These are phyloP conservation scores for Plutella xylostella DNA, from an alignment of 2,888 invertebrate genomes.

Conservation along the genomic window DNA sequence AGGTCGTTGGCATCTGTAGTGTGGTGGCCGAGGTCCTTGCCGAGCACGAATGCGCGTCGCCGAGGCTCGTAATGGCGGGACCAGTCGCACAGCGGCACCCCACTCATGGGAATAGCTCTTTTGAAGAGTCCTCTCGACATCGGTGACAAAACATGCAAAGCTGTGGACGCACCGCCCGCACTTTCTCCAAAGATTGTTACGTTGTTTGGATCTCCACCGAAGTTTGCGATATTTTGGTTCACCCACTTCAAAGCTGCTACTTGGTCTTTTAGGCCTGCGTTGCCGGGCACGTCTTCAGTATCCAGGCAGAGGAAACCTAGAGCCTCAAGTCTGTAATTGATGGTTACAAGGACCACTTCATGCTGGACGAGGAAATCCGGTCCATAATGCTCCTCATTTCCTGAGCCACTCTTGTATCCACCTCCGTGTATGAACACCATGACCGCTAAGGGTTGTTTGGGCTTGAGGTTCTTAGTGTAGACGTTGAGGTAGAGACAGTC, in stretches of 20 bases:
- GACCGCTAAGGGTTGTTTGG: slow-evolving; percentile 14
- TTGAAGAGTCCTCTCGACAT: slow-evolving; percentile 21
- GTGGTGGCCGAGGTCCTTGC: slow-evolving; percentile 23
- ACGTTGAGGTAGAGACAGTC: slow-evolving; percentile 24
- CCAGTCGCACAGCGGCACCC: slow-evolving; percentile 22
- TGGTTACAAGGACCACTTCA: slow-evolving; percentile 62
- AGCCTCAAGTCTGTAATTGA: slow-evolving; percentile 65
- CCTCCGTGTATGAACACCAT: slow-evolving; percentile 35
- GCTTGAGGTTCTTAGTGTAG: slow-evolving; percentile 15
- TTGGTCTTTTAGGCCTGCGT: slow-evolving; percentile 46
- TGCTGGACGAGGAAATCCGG: slow-evolving; percentile 65
- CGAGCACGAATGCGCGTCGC: slow-evolving; percentile 23
- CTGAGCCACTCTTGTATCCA: slow-evolving; percentile 52
- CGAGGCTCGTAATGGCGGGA: slow-evolving; percentile 20
- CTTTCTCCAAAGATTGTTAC: slow-evolving; percentile 38
- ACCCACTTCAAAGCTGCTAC: slow-evolving; percentile 12
- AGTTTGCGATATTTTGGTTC: slow-evolving; percentile 8
- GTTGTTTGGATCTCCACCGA: slow-evolving; percentile 21
- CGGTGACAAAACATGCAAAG: slow-evolving; percentile 21
- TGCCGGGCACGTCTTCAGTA: slow-evolving; percentile 51
- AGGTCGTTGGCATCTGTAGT: slow-evolving; percentile 24
- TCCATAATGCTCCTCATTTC: slow-evolving; percentile 56
- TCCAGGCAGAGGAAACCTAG: slow-evolving; percentile 66
- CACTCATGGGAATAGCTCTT: slow-evolving; percentile 23
- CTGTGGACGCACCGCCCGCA: slow-evolving; percentile 31